A percentile compares a stretch with the other conserved stretches of the same genome.
Evolutionary conservation across 2,888 invertebrate species (phyloP).

Genomic region (Notodonta ziczac): DNA sequence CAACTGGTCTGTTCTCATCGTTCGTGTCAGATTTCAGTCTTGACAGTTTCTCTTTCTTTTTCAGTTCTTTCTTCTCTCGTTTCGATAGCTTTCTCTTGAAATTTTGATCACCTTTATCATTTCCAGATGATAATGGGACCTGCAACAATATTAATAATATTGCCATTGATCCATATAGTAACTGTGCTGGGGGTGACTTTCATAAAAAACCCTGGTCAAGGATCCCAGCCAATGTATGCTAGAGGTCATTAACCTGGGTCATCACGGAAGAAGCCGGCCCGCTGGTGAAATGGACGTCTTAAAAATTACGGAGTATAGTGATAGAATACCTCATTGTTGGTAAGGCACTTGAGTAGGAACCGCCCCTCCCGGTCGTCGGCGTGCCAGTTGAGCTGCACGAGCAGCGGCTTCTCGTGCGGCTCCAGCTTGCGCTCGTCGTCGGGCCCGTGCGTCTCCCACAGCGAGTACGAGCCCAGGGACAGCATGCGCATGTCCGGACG

Average conservation of each 20-base stretch:
- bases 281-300: too few relatives aligned
- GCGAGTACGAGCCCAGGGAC: slow-evolving; percentile 89
- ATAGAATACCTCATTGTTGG: slow-evolving; percentile 88
- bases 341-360: slow-evolving; percentile 95
- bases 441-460: slow-evolving; percentile 90
- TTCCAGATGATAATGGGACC: slow-evolving; percentile 76
- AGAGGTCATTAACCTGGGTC: too few relatives aligned
- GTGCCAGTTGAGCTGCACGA: slow-evolving; percentile 99
- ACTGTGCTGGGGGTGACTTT: too few relatives aligned
- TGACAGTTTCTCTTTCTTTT: slow-evolving; percentile 95
- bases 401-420: slow-evolving; percentile 96
- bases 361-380: slow-evolving; percentile 99
- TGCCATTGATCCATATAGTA: too few relatives aligned
- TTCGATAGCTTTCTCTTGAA: slow-evolving; percentile 98
- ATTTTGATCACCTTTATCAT: slow-evolving; percentile 91
- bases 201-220: too few relatives aligned
- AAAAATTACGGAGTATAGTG: not conserved
- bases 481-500: slow-evolving; percentile 99
- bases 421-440: slow-evolving; percentile 95
- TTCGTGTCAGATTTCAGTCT: slow-evolving; percentile 89
- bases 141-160: slow-evolving; percentile 8
- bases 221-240: too few relatives aligned
- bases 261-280: too few relatives aligned
- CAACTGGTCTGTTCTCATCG: slow-evolving; percentile 91
- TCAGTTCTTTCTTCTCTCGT: slow-evolving; percentile 98